phyloP scores from a whole-genome alignment of 2,888 invertebrate genomes.

The Drosophila ezoana region DNA sequence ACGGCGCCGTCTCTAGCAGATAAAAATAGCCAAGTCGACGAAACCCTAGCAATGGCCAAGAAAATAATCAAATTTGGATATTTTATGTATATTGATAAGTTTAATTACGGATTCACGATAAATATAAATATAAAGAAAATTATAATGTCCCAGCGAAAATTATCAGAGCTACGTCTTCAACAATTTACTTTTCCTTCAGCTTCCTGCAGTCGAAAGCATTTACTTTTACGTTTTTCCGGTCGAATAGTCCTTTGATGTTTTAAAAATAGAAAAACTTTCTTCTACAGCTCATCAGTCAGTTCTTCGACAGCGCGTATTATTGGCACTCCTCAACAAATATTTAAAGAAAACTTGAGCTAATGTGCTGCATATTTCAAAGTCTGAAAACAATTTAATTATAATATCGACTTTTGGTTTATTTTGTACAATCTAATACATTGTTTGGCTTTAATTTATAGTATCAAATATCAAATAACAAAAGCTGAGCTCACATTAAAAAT shows the following conservation, averaged over 20 bases:
- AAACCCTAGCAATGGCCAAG: conserved; percentile 41
- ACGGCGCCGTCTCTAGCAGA: conserved; percentile 1
- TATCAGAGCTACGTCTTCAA: background rate
- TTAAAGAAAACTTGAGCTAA: background rate
- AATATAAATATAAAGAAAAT: background rate
- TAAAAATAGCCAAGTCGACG: conserved; percentile 20
- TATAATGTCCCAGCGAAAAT: background rate
- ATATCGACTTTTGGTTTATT: conserved; percentile 6
- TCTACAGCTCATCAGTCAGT: conserved; percentile 8
- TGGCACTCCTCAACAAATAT: background rate
- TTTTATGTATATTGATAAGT: background rate
- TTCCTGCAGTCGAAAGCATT: background rate
- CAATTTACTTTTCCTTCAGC: background rate
- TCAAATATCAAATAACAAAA: background rate
- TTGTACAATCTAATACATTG: background rate
- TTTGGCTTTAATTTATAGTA: background rate
- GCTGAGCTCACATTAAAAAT: too few species aligned
- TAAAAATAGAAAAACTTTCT: conserved; percentile 7
- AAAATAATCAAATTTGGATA: conserved; percentile 2
- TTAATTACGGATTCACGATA: conserved; percentile 2
- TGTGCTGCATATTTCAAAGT: background rate
- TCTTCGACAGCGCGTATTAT: background rate
- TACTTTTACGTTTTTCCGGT: conserved; percentile 1
- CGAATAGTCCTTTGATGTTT: conserved; percentile 19
- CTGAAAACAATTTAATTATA: background rate